A percentile compares a stretch with the other conserved stretches of the same genome.
phyloP scores from a whole-genome alignment of 2,113 vertebrate genomes.

The Irena cyanogastra region DNA sequence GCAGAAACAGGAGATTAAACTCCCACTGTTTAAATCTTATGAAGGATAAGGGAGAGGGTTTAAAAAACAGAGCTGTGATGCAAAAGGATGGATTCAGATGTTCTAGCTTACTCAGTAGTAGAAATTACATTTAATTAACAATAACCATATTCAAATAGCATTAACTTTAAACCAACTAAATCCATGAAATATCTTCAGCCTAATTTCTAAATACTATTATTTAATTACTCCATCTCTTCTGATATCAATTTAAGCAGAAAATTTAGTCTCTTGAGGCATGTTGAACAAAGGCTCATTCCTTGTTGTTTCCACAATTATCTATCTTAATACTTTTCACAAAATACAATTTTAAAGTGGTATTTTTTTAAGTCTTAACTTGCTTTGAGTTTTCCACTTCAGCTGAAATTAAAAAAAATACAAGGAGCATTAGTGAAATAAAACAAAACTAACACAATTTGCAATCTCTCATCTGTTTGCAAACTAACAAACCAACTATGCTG shows the following conservation, averaged over 20 bases:
- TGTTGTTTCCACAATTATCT: not conserved
- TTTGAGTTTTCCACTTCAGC: not conserved
- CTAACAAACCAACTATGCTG: not conserved
- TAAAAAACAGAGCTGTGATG: not conserved
- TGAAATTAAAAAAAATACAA: not conserved
- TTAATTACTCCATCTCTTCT: not conserved
- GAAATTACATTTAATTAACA: not conserved
- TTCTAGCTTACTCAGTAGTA: not conserved
- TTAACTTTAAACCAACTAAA: slow-evolving; percentile 17
- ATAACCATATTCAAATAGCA: not conserved
- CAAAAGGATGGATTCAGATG: not conserved
- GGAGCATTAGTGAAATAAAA: not conserved
- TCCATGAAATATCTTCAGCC: not conserved
- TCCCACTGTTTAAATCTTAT: not conserved
- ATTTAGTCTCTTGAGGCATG: not conserved
- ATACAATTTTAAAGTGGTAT: not conserved
- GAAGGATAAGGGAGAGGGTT: not conserved
- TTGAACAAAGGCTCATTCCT: not conserved
- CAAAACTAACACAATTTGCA: not conserved
- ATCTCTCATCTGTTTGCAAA: not conserved
- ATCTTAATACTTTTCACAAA: not conserved
- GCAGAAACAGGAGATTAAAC: not conserved
- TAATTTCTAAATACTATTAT: not conserved
- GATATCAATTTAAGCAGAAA: not conserved
- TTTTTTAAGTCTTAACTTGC: not conserved